Conservation (phyloP, 2,797 vertebrate species). For the Rhynchonycteris naso region DNA sequence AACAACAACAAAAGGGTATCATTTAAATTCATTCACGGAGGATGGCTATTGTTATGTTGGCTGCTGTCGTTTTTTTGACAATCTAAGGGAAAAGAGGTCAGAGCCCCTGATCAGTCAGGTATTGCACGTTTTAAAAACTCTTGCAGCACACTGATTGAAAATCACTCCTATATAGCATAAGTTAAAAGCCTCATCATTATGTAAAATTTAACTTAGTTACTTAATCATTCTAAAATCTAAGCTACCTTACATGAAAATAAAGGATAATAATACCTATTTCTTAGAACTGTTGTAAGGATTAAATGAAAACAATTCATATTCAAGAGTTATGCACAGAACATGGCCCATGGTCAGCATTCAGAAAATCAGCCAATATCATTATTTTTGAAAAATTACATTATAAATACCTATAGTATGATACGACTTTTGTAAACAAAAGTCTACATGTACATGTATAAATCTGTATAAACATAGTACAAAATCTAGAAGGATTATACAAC, state of each 20-base stretch:
- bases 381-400: constrained; percentile 1
- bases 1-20: no score
- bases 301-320: neutral
- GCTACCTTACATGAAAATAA: constrained; percentile 25
- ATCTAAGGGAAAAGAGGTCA: no score
- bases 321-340: neutral
- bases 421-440: neutral
- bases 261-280: neutral
- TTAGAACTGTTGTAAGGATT: neutral
- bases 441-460: neutral
- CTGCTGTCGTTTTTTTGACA: no score
- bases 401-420: neutral
- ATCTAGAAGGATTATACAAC: neutral
- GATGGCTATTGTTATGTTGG: no score
- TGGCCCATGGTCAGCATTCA: neutral
- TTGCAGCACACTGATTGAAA: no score
- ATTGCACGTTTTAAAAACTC: no score
- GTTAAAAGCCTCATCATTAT: neutral
- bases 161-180: neutral
- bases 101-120: no score
- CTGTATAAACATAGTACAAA: neutral
- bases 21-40: no score
- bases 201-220: neutral
- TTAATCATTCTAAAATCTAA: neutral
- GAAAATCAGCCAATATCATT: neutral